Base-by-base conservation (phyloP, 2,797 vertebrate genomes). In the Gastrophryne carolinensis region DNA sequence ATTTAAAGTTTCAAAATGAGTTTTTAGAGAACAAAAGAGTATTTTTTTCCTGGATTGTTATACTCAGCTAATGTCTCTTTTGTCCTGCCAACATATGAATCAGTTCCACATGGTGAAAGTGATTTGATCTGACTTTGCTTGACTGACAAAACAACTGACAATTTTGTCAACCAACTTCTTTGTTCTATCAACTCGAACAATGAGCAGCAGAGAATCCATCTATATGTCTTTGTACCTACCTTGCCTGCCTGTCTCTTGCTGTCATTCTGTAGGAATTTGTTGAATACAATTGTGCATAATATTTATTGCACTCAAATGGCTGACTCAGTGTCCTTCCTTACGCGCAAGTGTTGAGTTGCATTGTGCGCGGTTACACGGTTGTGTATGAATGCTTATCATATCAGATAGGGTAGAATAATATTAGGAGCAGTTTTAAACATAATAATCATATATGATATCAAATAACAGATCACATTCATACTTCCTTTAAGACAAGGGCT, bases 401-500 rank as follows among this genome's bases (percentile, higher is more conserved):
- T n/a, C n/a, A n/a, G n/a, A n/a, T 17, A 44, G 7, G 17, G 17
- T 47, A 12, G 17, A 21, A 2, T 8, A 47, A 47, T n/a, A 47
- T 9, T 5, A 17, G 15, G n/a, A 3, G 5, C 37, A 39, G 39
- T 41, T 19, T 19, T 47, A 19, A 44, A 44, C 5, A 1, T 9
- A 17, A 9, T 21, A 9, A 47, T 19, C 5, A 6, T 7, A 47
- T 9, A 47, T 47, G 4, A 2, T 15, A 13, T 39, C 5, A 1
- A 2, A 15, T 47, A 47, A 44, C 17, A 8, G 21, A 47, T 47
- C 21, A 47, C 10, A 19, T 8, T 17, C 26, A 26, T 34, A 72
- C 74, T 58, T 0, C 0, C 37, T 74, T 60, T 32, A 75, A 57
- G 71, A 80, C 81, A 80, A n/a, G 76, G 80, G 76, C 71, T 9